phyloP scores from a whole-genome alignment of 2,797 vertebrate genomes.

The Lates japonicus region DNA sequence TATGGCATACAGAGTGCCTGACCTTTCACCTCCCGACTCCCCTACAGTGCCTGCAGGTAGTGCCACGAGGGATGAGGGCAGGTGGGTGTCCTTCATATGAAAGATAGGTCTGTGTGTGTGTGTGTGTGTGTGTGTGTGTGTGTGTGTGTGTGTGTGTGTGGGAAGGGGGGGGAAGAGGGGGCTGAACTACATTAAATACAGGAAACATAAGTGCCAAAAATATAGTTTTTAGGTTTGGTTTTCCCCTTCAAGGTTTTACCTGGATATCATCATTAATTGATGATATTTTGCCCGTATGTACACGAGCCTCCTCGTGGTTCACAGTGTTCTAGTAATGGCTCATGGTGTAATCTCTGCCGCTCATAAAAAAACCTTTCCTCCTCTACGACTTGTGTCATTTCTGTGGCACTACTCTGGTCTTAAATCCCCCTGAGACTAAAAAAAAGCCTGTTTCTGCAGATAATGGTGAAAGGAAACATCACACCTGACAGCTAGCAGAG shows the following conservation, averaged over 20 bases:
- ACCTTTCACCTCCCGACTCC: conserved; percentile 75
- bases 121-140: background rate
- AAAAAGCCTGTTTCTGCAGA: background rate
- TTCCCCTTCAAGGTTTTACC: too few relatives aligned
- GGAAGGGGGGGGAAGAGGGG: too few relatives aligned
- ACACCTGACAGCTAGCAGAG: conserved; percentile 13
- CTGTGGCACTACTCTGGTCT: background rate
- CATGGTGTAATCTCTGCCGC: background rate
- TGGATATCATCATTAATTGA: background rate
- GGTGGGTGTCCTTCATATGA: conserved; percentile 50
- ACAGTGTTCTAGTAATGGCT: background rate
- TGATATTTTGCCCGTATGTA: background rate
- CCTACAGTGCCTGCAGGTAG: conserved; percentile 57
- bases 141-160: too few relatives aligned
- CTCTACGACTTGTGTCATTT: background rate
- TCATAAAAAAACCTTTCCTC: conserved; percentile 1
- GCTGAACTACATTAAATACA: too few relatives aligned
- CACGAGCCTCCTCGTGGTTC: background rate
- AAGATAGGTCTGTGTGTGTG: conserved; percentile 26
- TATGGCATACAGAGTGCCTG: conserved; percentile 62
- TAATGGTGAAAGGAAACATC: background rate
- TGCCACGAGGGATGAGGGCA: conserved; percentile 31
- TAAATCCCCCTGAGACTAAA: background rate
- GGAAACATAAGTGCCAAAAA: too few relatives aligned
- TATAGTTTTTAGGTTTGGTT: too few relatives aligned